A percentile compares a stretch with the other conserved stretches of the same genome.
These are phyloP conservation scores for Phania funesta DNA, from an alignment of 2,888 invertebrate genomes.

Conservation along the genomic window DNA sequence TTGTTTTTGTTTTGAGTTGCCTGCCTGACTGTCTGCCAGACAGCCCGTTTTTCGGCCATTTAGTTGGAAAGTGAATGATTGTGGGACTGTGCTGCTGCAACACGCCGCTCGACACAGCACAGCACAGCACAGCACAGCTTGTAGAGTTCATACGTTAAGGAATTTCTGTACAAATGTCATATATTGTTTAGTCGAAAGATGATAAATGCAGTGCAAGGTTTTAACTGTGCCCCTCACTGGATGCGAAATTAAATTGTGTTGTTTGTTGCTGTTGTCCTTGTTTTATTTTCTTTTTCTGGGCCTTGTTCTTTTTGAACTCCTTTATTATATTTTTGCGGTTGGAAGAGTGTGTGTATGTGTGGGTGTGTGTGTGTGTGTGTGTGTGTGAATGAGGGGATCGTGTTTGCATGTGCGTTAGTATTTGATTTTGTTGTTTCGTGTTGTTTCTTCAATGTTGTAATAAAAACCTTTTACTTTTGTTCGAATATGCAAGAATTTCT, in stretches of 20 bases:
- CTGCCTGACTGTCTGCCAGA: constrained; percentile 64
- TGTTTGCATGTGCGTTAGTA: neutral
- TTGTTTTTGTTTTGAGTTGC: constrained; percentile 27
- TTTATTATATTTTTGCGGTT: neutral
- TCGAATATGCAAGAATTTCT: constrained; percentile 64
- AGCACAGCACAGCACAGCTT: constrained; percentile 51
- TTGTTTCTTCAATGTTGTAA: constrained; percentile 38
- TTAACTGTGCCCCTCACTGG: constrained; percentile 58
- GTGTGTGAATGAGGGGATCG: neutral
- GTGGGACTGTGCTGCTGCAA: neutral
- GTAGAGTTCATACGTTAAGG: constrained; percentile 63
- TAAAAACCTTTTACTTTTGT: constrained; percentile 64
- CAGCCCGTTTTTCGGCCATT: constrained; percentile 42
- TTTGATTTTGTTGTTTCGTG: neutral
- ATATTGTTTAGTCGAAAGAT: constrained; percentile 53
- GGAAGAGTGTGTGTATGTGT: neutral
- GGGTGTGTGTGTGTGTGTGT: too few relatives aligned
- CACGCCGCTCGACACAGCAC: constrained; percentile 57
- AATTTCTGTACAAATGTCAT: constrained; percentile 57
- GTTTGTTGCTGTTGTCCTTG: constrained; percentile 37
- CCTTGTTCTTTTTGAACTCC: constrained; percentile 6
- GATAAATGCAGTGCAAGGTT: constrained; percentile 67
- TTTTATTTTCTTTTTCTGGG: constrained; percentile 25
- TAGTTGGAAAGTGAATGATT: constrained; percentile 12
- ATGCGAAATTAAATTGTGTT: constrained; percentile 18